Conservation (phyloP, 2,888 invertebrate species). For the Drosophila phalerata region DNA sequence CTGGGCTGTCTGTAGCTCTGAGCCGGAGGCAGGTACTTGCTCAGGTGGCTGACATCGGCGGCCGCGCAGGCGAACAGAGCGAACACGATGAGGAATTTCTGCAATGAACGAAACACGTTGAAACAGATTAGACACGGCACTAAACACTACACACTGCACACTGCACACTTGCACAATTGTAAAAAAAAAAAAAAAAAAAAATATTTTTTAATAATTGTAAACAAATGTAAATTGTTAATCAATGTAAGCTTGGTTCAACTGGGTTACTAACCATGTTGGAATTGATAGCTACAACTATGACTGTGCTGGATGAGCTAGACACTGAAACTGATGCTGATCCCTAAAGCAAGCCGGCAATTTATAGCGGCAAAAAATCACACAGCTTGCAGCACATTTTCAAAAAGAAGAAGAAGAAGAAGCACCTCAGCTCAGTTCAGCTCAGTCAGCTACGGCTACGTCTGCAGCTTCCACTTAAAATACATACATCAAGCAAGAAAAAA, state of each 20-base stretch:
- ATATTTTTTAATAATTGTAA: neutral
- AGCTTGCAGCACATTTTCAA: slow-evolving; percentile 54
- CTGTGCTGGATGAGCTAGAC: slow-evolving; percentile 81
- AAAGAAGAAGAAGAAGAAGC: slow-evolving; percentile 42
- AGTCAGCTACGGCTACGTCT: slow-evolving; percentile 28
- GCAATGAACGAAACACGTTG: slow-evolving; percentile 47
- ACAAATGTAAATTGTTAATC: neutral
- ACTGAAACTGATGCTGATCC: slow-evolving; percentile 84
- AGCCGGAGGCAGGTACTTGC: slow-evolving; percentile 76
- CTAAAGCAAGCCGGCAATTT: slow-evolving; percentile 79
- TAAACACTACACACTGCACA: slow-evolving; percentile 2
- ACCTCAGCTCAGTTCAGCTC: slow-evolving; percentile 12
- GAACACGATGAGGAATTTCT: slow-evolving; percentile 83
- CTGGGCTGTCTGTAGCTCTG: slow-evolving; percentile 57
- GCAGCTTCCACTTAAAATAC: slow-evolving; percentile 59
- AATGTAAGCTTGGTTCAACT: slow-evolving; percentile 1
- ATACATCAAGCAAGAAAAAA: slow-evolving; percentile 39
- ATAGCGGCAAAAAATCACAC: slow-evolving; percentile 75
- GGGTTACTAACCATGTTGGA: slow-evolving; percentile 78
- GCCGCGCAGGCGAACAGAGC: slow-evolving; percentile 80
- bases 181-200: slow-evolving; percentile 14
- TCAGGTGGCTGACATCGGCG: slow-evolving; percentile 84
- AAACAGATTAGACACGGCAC: slow-evolving; percentile 33
- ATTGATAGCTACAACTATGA: slow-evolving; percentile 58
- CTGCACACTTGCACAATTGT: slow-evolving; percentile 30